Base-by-base conservation (phyloP, 2,888 invertebrate genomes). In the Xestia rhomboidea region DNA sequence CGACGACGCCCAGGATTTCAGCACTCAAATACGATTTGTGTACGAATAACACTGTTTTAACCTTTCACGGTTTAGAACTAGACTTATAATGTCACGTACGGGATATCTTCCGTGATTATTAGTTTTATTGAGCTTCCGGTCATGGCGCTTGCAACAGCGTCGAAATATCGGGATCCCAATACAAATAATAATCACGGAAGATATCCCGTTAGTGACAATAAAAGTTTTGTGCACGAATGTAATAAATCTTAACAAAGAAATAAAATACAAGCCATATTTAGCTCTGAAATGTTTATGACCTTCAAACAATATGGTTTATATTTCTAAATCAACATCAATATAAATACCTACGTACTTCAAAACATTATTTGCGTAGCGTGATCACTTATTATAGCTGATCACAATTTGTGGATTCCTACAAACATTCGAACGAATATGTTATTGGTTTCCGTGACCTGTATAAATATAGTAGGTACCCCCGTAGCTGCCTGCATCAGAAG, bases 391-490 rank as follows among this genome's bases (percentile, higher is more conserved):
- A 68, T 77, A 71, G 38, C 38, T 57, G 68, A 63, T 72, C 38
- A 69, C 66, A 82, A 66, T 82, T 83, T 82, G 66, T 67, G 64
- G 63, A 81, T 67, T 70, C 44, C 68, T 38, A 54, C 68, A 18
- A 72, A 71, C 73, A 85, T 85, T 85, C 30, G 60, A 82, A 85
- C 38, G 66, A 72, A 82, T 72, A 85, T 77, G 82, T 83, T 85
- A 85, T 83, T 82, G 77, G 83, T 69, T 85, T 85, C 60, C 83
- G 85, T 85, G 86, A 78, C 86, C 82, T 18, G 62, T 85, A 51
- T 57, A 72, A 68, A 75, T 75, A 79, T 71, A 38, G 34, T 41
- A 64, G 15, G 10, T 68, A 57, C 41, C 60, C 34, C 21, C n/a
- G 18, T 51, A 21, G 68, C 27, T 34, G 51, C 72, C 57, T 78